A percentile compares a stretch with the other conserved stretches of the same genome.
Conservation (phyloP, 2,797 vertebrate genomes). For the Morelia viridis region DNA sequence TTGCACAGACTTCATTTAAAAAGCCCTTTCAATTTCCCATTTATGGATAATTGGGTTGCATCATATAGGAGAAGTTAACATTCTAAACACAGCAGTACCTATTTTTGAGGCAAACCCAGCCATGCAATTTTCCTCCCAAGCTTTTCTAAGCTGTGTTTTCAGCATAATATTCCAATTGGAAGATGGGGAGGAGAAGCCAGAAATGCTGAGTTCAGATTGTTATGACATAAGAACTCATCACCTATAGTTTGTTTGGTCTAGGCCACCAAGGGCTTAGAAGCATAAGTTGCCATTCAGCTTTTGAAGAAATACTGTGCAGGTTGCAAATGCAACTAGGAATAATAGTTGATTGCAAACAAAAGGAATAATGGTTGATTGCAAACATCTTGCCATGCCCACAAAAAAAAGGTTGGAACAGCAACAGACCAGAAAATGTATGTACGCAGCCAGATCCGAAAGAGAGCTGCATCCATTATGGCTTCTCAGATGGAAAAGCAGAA, state of each 20-base stretch:
- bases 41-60: neutral
- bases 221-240: neutral
- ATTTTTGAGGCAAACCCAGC: neutral
- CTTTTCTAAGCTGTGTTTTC: neutral
- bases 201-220: neutral
- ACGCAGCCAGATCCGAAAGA: neutral
- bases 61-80: neutral
- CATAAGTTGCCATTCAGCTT: neutral
- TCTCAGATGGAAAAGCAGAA: neutral
- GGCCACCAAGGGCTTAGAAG: neutral
- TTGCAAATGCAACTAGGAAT: neutral
- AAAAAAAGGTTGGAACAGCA: neutral
- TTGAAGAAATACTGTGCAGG: neutral
- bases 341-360: neutral
- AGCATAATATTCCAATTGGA: neutral
- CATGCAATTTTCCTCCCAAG: neutral
- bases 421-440: neutral
- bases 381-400: neutral
- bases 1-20: neutral
- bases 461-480: neutral
- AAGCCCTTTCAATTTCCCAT: neutral
- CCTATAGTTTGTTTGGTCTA: neutral
- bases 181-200: neutral
- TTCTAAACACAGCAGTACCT: neutral
- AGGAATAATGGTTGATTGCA: neutral